Base-by-base conservation (phyloP, 2,797 vertebrate genomes). In the Carapus acus region DNA sequence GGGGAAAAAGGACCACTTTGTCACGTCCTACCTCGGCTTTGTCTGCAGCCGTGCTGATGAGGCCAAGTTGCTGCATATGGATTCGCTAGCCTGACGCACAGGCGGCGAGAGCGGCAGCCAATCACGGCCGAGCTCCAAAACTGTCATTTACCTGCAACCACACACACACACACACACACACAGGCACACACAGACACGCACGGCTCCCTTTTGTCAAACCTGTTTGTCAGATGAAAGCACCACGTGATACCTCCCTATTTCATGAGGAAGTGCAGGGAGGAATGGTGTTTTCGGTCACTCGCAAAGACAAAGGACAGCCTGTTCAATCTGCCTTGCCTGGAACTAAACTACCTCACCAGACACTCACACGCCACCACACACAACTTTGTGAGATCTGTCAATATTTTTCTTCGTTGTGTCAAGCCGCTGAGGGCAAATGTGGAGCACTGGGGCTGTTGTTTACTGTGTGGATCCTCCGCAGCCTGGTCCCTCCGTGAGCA, bases 11-110 rank as follows among this genome's bases (percentile, higher is more conserved):
- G 65, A 69, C 17, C 43, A 81, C 80, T 84, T 79, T 82, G 83
- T 82, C 70, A 64, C 69, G 63, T 71, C 63, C 74, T 77, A 85
- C 82, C 78, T 85, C 82, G 69, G 64, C 67, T 58, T 71, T 34
- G 69, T 67, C 49, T 58, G 59, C 54, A 67, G 63, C 69, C 29
- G 43, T 8, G 19, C 48, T 49, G 63, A 73, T 48, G 70, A 58
- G n/a, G 46, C 43, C 2, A 9, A 74, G 66, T 65, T 54, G 18
- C 39, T 69, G 69, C 73, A 69, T 72, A 78, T 74, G 66, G 67
- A 80, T 73, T 63, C 41, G 22, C 55, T 64, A 68, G 58, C 43
- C 63, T 77, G 72, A 78, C 69, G 49, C 66, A 65, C 39, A 62
- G 67, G 58, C 58, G 59, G 56, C 58, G 44, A 60, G 17, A 21